These are phyloP conservation scores for Zaprionus lachaisei DNA, from an alignment of 1,140 invertebrate species.

Conservation along the genomic window DNA sequence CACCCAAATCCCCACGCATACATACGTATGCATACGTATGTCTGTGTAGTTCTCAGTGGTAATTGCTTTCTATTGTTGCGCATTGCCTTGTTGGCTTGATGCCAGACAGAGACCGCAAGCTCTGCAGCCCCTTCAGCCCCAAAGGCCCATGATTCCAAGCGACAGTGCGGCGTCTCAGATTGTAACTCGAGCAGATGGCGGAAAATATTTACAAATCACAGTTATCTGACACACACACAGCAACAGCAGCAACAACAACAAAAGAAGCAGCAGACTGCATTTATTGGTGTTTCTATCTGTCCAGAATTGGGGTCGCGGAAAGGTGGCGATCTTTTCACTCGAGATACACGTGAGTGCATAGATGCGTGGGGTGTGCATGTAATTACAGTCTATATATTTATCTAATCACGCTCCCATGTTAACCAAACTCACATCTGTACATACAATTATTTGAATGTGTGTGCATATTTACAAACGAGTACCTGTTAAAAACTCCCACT, in stretches of 20 bases:
- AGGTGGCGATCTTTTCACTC: slow-evolving; percentile 13
- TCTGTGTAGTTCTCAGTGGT: slow-evolving; percentile 15
- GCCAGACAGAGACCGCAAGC: slow-evolving; percentile 30
- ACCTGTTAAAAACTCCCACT: slow-evolving; percentile 40
- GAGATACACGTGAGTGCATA: slow-evolving; percentile 51
- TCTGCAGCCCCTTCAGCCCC: slow-evolving; percentile 7
- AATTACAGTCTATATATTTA: slow-evolving; percentile 42
- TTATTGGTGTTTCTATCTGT: neutral
- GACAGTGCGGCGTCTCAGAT: slow-evolving; percentile 47
- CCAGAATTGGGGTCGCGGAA: neutral
- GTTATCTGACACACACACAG: slow-evolving; percentile 33
- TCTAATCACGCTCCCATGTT: slow-evolving; percentile 45
- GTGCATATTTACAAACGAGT: slow-evolving; percentile 20
- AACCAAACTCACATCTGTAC: slow-evolving; percentile 10
- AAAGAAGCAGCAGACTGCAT: neutral
- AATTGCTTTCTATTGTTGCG: slow-evolving; percentile 50
- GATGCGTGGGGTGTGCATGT: slow-evolving; percentile 18
- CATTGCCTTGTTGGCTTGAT: slow-evolving; percentile 43
- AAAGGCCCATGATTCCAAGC: slow-evolving; percentile 5
- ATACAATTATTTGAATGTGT: neutral
- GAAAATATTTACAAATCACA: slow-evolving; percentile 51
- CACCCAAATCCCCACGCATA: neutral
- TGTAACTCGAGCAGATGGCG: slow-evolving; percentile 43
- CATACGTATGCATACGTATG: neutral
- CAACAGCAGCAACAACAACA: neutral